Conservation (phyloP, 2,113 vertebrate genomes). For the Elaphurus davidianus region DNA sequence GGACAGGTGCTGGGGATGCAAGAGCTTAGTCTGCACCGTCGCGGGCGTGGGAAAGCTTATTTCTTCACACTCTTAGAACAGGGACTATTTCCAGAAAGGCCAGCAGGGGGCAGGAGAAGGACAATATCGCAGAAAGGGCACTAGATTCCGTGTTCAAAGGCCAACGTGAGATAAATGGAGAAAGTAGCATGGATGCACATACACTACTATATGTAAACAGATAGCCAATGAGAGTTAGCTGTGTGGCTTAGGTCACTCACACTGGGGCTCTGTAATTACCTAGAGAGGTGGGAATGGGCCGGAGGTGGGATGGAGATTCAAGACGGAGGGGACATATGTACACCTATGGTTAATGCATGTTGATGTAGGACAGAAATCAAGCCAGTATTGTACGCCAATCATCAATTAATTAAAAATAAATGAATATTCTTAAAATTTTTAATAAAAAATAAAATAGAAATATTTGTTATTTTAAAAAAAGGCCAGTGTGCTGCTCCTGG, state of each 20-base stretch:
- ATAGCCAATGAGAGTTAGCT: neutral
- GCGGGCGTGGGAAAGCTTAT: neutral
- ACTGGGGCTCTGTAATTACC: neutral
- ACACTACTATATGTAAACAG: neutral
- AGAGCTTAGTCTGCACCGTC: neutral
- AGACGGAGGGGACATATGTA: neutral
- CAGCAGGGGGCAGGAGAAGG: neutral
- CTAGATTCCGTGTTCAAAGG: neutral
- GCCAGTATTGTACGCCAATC: neutral
- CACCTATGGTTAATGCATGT: neutral
- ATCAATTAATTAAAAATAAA: neutral
- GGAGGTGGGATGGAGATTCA: neutral
- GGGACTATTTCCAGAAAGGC: neutral
- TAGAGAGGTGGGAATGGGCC: neutral
- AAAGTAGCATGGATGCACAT: neutral
- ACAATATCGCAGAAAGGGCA: neutral
- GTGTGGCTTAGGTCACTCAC: neutral
- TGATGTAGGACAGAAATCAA: neutral
- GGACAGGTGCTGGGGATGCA: neutral
- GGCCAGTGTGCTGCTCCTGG: neutral
- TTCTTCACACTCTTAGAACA: neutral
- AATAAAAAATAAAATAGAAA: neutral
- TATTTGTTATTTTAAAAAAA: neutral
- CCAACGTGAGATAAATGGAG: neutral
- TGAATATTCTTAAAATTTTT: neutral